These are phyloP conservation scores for Puntigrus tetrazona DNA, from an alignment of 2,113 vertebrate species.

Conservation along the genomic window DNA sequence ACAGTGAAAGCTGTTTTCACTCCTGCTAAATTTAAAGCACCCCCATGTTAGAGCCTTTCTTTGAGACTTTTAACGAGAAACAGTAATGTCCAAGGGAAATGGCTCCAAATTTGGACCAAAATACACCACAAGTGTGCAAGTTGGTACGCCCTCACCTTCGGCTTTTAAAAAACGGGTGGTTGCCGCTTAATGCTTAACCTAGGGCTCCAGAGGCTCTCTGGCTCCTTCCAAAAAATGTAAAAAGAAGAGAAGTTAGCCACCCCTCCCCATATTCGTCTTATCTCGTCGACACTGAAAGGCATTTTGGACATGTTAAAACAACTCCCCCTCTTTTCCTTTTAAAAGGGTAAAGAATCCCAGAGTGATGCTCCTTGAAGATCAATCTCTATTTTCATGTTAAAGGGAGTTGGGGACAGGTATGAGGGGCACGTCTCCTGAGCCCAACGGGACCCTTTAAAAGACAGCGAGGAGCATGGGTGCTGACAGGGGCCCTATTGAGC, in stretches of 20 bases:
- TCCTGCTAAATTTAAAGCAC: conserved; percentile 84
- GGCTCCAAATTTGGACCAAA: conserved; percentile 7
- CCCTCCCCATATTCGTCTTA: conserved; percentile 49
- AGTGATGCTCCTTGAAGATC: conserved; percentile 43
- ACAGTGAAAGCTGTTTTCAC: conserved; percentile 80
- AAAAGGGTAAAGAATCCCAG: conserved; percentile 31
- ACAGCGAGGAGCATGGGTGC: conserved; percentile 72
- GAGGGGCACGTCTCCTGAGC: conserved; percentile 59
- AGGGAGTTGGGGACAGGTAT: conserved; percentile 20
- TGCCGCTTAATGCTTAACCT: conserved; percentile 21
- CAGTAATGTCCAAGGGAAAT: neutral
- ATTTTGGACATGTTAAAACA: conserved; percentile 64
- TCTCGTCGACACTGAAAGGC: conserved; percentile 52
- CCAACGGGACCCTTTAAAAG: conserved; percentile 62
- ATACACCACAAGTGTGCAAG: neutral
- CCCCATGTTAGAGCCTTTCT: conserved; percentile 59
- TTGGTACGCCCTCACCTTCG: neutral
- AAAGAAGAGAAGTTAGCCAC: conserved; percentile 34
- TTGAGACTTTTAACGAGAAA: conserved; percentile 7
- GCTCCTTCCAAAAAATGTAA: conserved; percentile 29
- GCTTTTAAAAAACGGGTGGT: conserved; percentile 5
- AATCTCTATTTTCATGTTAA: conserved; percentile 43
- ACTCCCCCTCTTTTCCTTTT: conserved; percentile 34
- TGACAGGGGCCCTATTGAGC: conserved; percentile 72
- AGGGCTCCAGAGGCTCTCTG: neutral